These are phyloP conservation scores for Actinopyga echinites DNA, from an alignment of 53 echinoderm and acorn worm species.

Conservation along the genomic window DNA sequence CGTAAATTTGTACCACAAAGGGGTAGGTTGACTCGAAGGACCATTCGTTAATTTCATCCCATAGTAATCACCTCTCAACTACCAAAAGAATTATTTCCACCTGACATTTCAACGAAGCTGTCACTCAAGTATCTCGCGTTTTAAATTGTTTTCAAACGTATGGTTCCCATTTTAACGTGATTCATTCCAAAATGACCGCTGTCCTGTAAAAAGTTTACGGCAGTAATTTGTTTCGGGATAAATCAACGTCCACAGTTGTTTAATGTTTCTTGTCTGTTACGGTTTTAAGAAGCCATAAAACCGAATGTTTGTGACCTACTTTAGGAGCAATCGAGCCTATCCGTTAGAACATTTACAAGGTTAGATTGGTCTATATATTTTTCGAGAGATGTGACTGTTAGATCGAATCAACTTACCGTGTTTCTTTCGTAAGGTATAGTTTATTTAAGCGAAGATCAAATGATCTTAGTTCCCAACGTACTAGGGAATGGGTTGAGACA, in stretches of 20 bases:
- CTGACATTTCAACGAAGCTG: neutral
- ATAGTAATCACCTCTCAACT: neutral
- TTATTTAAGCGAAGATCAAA: no score
- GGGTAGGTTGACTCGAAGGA: neutral
- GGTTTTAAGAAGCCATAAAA: constrained; percentile 4
- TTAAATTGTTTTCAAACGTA: constrained; percentile 19
- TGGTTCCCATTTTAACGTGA: constrained; percentile 27
- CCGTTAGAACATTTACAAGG: no score
- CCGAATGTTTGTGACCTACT: constrained; percentile 20
- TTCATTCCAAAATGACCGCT: constrained; percentile 25
- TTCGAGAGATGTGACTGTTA: no score
- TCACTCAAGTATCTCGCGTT: neutral
- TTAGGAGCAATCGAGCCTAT: neutral
- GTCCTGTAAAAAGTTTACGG: constrained; percentile 34
- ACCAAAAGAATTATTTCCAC: neutral
- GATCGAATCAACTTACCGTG: no score
- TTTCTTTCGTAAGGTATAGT: no score
- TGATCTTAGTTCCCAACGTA: no score
- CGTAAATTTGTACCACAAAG: constrained; percentile 21
- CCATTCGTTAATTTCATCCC: constrained; percentile 15
- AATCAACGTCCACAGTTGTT: constrained; percentile 5
- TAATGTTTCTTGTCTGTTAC: constrained; percentile 19
- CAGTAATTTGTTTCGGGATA: constrained; percentile 14
- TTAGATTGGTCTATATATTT: no score
- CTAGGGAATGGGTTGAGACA: no score